These are phyloP conservation scores for Sarcophaga peregrina DNA, from an alignment of 1,140 invertebrate species.

Conservation along the genomic window DNA sequence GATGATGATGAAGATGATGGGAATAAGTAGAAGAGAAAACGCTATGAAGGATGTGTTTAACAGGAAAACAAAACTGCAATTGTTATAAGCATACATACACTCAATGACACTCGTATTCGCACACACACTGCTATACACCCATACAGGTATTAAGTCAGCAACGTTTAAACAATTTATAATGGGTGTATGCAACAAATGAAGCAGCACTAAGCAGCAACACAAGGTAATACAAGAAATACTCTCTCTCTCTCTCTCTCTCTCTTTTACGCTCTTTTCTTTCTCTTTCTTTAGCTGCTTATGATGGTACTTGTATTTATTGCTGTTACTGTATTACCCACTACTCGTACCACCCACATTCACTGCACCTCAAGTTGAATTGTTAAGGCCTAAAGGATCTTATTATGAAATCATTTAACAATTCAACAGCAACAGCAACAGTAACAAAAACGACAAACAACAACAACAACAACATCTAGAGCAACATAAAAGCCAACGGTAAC, in stretches of 20 bases:
- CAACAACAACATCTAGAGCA: neutral
- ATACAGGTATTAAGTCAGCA: too few species aligned
- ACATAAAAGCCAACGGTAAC: neutral
- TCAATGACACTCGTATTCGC: neutral
- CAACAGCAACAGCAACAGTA: neutral
- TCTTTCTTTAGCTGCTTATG: neutral
- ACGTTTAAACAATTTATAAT: too few species aligned
- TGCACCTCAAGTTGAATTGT: constrained; percentile 3
- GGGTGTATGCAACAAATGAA: constrained; percentile 27
- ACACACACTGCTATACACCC: too few species aligned
- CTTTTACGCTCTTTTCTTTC: too few species aligned
- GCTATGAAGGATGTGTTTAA: neutral
- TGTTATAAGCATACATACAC: neutral
- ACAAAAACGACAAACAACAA: too few species aligned
- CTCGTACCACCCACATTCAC: neutral
- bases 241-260: too few species aligned
- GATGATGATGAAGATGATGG: neutral
- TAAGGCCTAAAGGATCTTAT: constrained; percentile 20
- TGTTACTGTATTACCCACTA: too few species aligned
- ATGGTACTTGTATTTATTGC: too few species aligned
- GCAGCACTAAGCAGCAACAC: neutral
- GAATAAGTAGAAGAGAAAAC: neutral
- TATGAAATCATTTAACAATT: neutral
- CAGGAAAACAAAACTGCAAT: constrained; percentile 21
- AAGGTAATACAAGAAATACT: neutral